Evolutionary conservation across 2,113 vertebrate genomes (phyloP), one percentile per base, ranked within the genome.

Genomic region (Sinocyclocheilus maitianheensis): DNA sequence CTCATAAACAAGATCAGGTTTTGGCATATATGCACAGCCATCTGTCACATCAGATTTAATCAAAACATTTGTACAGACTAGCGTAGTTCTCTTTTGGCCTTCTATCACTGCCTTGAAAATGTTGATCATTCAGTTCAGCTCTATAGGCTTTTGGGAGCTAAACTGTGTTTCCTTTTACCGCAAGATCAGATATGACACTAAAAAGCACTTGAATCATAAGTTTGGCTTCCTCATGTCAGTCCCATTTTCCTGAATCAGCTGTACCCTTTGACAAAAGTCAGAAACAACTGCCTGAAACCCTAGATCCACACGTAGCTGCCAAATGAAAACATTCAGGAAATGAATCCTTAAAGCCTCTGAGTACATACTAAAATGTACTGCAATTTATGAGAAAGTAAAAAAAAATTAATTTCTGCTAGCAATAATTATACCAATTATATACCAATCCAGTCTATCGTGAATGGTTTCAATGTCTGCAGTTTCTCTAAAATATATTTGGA

Each of bases 171-270:
- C 58, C 5, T 87, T 84, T 24, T 46, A 46, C 83, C 46, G 20
- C 78, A 60, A 37, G 71, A 89, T 87, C 82, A 89, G 85, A 84
- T 85, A 74, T 83, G 88, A 87, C 71, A 85, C 85, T 58, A 77
- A 77, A 84, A 84, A 87, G 86, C 24, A 3, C 69, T 84, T 71
- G 82, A 86, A 86, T 85, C 85, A 80, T 77, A 79, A 86, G 77
- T 84, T 81, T 77, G 82, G 85, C 77, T 87, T 89, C 62, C 85
- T 87, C 18, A 12, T 81, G 88, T 85, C 85, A 89, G 77, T 40
- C 77, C 67, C 62, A 81, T 81, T 89, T 86, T 89, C 81, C 78
- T 79, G 88, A 87, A 89, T 74, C 67, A 72, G 82, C 82, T 82
- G 85, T 63, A 72, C 71, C 55, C 72, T 43, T 24, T 60, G 77